These are phyloP conservation scores for Ophiodon elongatus DNA, from an alignment of 2,113 vertebrate genomes.

Conservation along the genomic window DNA sequence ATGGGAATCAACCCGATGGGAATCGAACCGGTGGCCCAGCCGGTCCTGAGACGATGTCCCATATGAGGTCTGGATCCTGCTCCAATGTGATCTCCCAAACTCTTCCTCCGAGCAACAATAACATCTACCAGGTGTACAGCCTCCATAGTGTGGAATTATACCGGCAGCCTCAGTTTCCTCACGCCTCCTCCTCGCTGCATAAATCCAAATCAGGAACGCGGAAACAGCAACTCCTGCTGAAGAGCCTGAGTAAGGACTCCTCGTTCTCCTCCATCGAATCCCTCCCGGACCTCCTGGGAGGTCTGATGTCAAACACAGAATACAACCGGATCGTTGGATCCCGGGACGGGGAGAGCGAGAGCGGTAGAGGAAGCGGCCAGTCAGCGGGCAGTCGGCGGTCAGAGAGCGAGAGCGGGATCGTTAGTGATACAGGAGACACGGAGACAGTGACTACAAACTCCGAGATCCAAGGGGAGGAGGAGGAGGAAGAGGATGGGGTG, in stretches of 20 bases:
- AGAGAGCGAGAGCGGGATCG: constrained; percentile 94
- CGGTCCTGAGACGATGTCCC: background rate
- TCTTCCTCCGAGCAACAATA: constrained; percentile 58
- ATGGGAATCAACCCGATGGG: fast-evolving
- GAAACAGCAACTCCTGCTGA: constrained; percentile 86
- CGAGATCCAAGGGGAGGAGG: constrained; percentile 69
- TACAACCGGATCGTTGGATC: constrained; percentile 68
- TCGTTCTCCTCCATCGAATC: constrained; percentile 94
- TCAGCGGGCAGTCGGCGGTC: constrained; percentile 83
- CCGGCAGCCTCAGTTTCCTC: constrained; percentile 82
- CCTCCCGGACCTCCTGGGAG: constrained; percentile 90
- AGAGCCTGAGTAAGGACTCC: constrained; percentile 92
- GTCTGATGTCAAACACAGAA: constrained; percentile 65
- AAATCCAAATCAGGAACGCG: constrained; percentile 62
- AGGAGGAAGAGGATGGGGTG: constrained; percentile 43
- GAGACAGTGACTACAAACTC: constrained; percentile 86
- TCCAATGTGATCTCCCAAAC: constrained; percentile 10
- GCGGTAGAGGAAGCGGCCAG: constrained; percentile 77
- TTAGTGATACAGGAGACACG: constrained; percentile 89
- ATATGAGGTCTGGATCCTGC: background rate
- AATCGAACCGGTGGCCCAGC: background rate
- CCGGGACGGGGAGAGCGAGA: constrained; percentile 68
- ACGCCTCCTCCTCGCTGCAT: constrained; percentile 42
- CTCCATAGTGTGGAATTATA: constrained; percentile 90
- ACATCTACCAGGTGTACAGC: constrained; percentile 92